Evolutionary conservation across 2,113 vertebrate genomes (phyloP).

Genomic region (Thunnus thynnus): DNA sequence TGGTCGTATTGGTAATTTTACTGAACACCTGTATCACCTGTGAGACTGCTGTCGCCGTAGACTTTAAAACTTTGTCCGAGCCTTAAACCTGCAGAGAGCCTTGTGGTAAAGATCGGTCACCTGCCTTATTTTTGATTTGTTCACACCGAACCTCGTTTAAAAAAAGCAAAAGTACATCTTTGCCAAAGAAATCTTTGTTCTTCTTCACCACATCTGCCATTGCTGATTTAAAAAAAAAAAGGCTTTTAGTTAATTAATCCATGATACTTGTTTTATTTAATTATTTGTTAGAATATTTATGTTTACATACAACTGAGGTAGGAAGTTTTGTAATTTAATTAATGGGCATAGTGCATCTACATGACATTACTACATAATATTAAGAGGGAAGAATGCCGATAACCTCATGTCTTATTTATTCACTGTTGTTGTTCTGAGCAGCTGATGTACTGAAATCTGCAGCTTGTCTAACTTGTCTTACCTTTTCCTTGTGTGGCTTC

Average conservation of each 20-base stretch:
- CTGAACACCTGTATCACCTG: background rate
- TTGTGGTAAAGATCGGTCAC: slow-evolving; percentile 35
- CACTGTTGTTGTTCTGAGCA: background rate
- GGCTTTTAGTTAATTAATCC: slow-evolving; percentile 41
- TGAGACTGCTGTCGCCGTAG: slow-evolving; percentile 34
- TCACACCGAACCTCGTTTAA: slow-evolving; percentile 27
- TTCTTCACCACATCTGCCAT: slow-evolving; percentile 40
- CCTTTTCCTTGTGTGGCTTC: slow-evolving; percentile 54
- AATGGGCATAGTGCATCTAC: slow-evolving; percentile 39
- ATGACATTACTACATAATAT: no score
- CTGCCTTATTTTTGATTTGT: slow-evolving; percentile 57
- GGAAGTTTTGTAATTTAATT: background rate
- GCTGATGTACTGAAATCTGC: slow-evolving; percentile 42
- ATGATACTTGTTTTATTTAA: slow-evolving; percentile 20
- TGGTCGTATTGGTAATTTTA: slow-evolving; percentile 16
- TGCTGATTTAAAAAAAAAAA: slow-evolving; percentile 17
- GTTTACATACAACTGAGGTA: slow-evolving; percentile 33
- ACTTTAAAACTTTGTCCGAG: slow-evolving; percentile 35
- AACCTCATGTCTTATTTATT: slow-evolving; percentile 20
- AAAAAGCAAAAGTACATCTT: slow-evolving; percentile 54
- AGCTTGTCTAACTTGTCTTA: slow-evolving; percentile 30
- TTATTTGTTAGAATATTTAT: slow-evolving; percentile 19
- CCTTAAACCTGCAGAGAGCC: slow-evolving; percentile 62
- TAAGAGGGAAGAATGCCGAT: background rate
- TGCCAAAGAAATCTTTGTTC: slow-evolving; percentile 74